phyloP scores from a whole-genome alignment of 2,113 vertebrate genomes.

The Hystrix cristata region DNA sequence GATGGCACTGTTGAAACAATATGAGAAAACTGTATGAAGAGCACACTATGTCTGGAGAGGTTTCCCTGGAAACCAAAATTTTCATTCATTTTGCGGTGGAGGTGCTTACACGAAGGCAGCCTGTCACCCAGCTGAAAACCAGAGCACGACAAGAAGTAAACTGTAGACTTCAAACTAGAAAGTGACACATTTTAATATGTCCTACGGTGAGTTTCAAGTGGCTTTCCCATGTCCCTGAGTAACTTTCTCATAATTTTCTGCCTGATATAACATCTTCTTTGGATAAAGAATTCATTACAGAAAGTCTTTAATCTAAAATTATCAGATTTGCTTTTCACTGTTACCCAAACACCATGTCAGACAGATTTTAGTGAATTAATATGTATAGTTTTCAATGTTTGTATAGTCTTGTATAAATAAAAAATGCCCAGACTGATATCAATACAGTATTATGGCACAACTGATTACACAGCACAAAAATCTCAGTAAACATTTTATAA shows the following conservation, averaged over 20 bases:
- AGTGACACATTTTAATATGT: not conserved
- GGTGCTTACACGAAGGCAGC: constrained; percentile 73
- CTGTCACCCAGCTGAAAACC: constrained; percentile 72
- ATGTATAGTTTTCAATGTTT: not conserved
- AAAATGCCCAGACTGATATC: not conserved
- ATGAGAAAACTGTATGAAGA: constrained; percentile 59
- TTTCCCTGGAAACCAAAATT: constrained; percentile 84
- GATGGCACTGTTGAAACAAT: not conserved
- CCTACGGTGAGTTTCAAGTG: not conserved
- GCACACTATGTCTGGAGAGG: constrained; percentile 71
- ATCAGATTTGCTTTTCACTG: not conserved
- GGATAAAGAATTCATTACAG: not conserved
- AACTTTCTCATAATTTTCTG: constrained; percentile 43
- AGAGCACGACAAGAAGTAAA: constrained; percentile 58
- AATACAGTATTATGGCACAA: not conserved
- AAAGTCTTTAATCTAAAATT: constrained; percentile 22
- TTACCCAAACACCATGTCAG: not conserved
- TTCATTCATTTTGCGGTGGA: constrained; percentile 21
- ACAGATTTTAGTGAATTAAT: not conserved
- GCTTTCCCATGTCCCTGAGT: not conserved
- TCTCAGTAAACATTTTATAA: not conserved
- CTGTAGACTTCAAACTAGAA: not conserved
- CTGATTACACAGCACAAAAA: not conserved
- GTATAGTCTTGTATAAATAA: not conserved
- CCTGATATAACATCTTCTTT: not conserved